phyloP scores from a whole-genome alignment of 1,140 invertebrate genomes.

The Drosophila equinoxialis region DNA sequence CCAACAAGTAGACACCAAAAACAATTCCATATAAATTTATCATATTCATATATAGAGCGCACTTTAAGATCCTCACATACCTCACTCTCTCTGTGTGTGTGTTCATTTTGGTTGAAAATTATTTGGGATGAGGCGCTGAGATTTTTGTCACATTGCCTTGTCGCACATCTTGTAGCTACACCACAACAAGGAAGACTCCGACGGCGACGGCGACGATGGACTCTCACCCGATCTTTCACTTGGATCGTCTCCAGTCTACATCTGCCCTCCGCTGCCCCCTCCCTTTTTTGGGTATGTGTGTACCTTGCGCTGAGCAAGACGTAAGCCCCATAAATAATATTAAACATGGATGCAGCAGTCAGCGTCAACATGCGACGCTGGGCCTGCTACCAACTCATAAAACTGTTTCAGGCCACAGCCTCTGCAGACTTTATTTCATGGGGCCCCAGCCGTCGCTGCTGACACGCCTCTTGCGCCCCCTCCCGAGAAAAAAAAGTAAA shows the following conservation, averaged over 20 bases:
- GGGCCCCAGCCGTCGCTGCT: conserved; percentile 13
- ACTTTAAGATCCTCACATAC: conserved; percentile 19
- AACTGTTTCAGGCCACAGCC: conserved; percentile 59
- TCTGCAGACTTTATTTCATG: conserved; percentile 46
- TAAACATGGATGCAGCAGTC: conserved; percentile 66
- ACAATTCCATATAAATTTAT: conserved; percentile 73
- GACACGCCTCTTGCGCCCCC: conserved; percentile 48
- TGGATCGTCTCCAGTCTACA: conserved; percentile 31
- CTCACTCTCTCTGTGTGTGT: conserved; percentile 23
- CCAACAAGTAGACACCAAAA: conserved; percentile 33
- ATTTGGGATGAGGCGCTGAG: conserved; percentile 76
- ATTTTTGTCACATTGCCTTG: conserved; percentile 68
- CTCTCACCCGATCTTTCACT: conserved; percentile 62
- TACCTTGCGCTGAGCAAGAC: conserved; percentile 56
- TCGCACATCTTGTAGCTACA: conserved; percentile 11
- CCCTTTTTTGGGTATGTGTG: neutral
- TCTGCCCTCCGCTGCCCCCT: neutral
- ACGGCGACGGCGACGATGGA: conserved; percentile 15
- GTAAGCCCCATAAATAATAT: conserved; percentile 77
- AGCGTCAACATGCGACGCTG: conserved; percentile 49
- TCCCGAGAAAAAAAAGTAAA: neutral
- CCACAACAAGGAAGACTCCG: conserved; percentile 36
- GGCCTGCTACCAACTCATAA: conserved; percentile 75
- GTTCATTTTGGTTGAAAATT: conserved; percentile 71
- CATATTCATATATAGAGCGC: conserved; percentile 54